Base-by-base conservation (phyloP, 2,113 vertebrate species). In the Pseudopipra pipra region DNA sequence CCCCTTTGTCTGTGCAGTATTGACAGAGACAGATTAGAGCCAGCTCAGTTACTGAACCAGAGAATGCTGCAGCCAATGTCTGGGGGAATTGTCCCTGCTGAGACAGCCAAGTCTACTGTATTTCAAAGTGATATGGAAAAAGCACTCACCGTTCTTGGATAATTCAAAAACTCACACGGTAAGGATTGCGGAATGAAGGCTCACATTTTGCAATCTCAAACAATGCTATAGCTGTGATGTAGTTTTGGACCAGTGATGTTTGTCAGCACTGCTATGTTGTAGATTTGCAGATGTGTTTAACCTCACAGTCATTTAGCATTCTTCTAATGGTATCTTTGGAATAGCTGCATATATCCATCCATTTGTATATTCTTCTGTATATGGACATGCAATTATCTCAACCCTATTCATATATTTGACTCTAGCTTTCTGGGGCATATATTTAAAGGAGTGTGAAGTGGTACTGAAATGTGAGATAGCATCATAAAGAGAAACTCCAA, bases 71-170 rank as follows among this genome's bases (percentile, higher is more conserved):
- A 67, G 87, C 43, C 87, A 71, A 71, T 14, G 25, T 67, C 44
- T 44, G 2, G 1, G 21, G 23, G 12, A 76, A n/a, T 19, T 0
- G 0, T 25, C 44, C 39, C 28, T 65, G 49, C 66, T 76, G 55
- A 21, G 85, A 59, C 65, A 78, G 84, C 17, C 4, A 11, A 63
- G 25, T 20, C 49, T 77, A 20, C 61, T 59, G 59, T 22, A 31
- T 77, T 78, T 75, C 2, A 0, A 85, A 39, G 22, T 33, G 31
- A 24, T 81, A 46, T 9, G 5, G 44, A 71, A 66, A 90, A 83
- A 77, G 6, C 25, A 31, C 37, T 63, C 1, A 2, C 33, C 6
- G 58, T 43, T 75, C 28, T 78, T 2, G 1, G 68, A 33, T 85
- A 84, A 78, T 63, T 74, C 6, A 80, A 77, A 59, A 85, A 35